A percentile compares a stretch with the other conserved stretches of the same genome.
phyloP scores from a whole-genome alignment of 2,888 invertebrate genomes.

The Agelastica alni region DNA sequence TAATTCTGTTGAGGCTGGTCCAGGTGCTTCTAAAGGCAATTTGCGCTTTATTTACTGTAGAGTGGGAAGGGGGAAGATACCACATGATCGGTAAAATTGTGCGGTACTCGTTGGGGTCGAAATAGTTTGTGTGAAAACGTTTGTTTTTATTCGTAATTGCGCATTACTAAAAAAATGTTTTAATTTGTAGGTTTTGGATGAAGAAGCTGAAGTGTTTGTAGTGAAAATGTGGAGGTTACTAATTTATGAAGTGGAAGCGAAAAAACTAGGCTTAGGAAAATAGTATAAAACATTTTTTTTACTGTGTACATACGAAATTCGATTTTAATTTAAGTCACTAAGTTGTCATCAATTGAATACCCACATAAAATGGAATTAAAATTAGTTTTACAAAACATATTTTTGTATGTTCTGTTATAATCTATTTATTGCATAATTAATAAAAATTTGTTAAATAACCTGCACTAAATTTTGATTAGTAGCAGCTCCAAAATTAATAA shows the following conservation, averaged over 20 bases:
- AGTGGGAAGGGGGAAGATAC: too few species aligned
- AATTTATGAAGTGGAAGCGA: constrained; percentile 99
- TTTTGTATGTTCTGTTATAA: constrained; percentile 16
- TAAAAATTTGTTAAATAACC: too few species aligned
- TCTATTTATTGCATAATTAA: too few species aligned
- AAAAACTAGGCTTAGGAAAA: constrained; percentile 89
- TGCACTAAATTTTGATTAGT: too few species aligned
- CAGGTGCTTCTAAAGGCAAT: too few species aligned
- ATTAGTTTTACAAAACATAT: constrained; percentile 11
- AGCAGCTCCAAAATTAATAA: too few species aligned
- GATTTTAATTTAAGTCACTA: constrained; percentile 13
- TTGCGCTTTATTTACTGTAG: too few species aligned
- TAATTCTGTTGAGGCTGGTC: too few species aligned
- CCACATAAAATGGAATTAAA: constrained; percentile 10
- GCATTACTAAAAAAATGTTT: constrained; percentile 27
- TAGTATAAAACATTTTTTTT: constrained; percentile 48
- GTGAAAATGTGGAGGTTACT: constrained; percentile 99
- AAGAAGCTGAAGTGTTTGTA: constrained; percentile 99
- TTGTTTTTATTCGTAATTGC: too few species aligned
- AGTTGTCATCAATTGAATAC: constrained; percentile 10
- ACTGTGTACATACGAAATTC: constrained; percentile 23
- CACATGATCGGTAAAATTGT: background rate
- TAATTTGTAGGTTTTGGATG: constrained; percentile 87
- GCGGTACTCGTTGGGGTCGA: too few species aligned
- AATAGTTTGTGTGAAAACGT: too few species aligned